phyloP scores from a whole-genome alignment of 1,140 invertebrate species.

The Eciton burchellii region DNA sequence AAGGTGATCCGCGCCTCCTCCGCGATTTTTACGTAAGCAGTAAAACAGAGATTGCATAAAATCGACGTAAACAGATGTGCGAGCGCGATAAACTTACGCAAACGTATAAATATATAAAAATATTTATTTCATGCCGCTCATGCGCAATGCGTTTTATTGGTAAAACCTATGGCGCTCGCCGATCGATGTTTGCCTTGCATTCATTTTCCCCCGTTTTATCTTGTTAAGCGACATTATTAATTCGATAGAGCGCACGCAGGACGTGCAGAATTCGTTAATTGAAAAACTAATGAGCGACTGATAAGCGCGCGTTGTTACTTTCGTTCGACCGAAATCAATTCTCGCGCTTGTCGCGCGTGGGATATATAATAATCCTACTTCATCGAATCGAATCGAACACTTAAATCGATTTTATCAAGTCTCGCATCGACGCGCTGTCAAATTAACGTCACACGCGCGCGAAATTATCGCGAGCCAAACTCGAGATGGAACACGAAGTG shows the following conservation, averaged over 20 bases:
- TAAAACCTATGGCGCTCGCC: background rate
- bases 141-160: background rate
- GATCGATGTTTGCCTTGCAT: background rate
- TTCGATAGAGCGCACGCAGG: background rate
- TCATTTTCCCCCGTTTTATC: background rate
- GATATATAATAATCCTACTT: background rate
- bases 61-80: constrained; percentile 1
- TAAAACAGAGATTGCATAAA: constrained; percentile 20
- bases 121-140: constrained; percentile 3
- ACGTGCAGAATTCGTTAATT: background rate
- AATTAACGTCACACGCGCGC: no score
- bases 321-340: background rate
- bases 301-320: background rate
- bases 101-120: constrained; percentile 1
- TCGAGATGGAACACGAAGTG: background rate
- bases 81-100: background rate
- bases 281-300: background rate
- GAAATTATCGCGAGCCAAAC: background rate
- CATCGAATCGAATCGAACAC: background rate
- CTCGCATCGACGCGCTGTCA: background rate
- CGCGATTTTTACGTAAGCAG: background rate
- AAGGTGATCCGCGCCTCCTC: constrained; percentile 2
- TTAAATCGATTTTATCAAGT: background rate
- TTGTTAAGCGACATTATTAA: background rate
- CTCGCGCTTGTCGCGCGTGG: background rate